These are phyloP conservation scores for Gallinago nigripennis DNA, from an alignment of 2,797 vertebrate genomes.

Conservation along the genomic window DNA sequence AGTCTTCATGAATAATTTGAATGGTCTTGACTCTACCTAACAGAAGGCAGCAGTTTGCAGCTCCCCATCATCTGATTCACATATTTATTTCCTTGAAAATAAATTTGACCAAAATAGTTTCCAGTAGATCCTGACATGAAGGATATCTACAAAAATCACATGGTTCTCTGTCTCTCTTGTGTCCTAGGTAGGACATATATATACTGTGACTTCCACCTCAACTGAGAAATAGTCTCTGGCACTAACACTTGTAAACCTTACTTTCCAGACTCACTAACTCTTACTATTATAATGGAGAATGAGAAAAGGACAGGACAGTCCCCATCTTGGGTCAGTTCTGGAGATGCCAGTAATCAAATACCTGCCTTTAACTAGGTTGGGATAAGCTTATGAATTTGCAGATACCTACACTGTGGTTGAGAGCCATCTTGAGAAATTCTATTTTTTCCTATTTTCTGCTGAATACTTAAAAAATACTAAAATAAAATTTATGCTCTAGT, in stretches of 20 bases:
- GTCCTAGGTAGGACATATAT: neutral
- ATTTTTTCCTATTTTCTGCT: neutral
- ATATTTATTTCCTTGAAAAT: neutral
- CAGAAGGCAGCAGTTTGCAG: neutral
- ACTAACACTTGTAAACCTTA: neutral
- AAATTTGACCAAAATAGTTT: neutral
- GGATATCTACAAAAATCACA: neutral
- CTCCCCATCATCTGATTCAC: neutral
- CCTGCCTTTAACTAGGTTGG: neutral
- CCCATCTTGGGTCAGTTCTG: neutral
- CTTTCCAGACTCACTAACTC: neutral
- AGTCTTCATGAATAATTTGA: neutral
- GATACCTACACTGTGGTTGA: neutral
- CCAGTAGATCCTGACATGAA: neutral
- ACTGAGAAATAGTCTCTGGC: constrained; percentile 45
- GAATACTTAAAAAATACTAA: neutral
- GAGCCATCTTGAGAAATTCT: neutral
- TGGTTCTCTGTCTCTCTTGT: neutral
- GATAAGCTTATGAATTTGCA: neutral
- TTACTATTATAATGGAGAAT: neutral
- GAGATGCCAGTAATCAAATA: neutral
- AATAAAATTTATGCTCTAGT: neutral
- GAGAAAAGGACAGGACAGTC: constrained; percentile 30
- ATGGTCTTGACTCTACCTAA: neutral
- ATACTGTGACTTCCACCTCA: constrained; percentile 19